A percentile compares a stretch with the other conserved stretches of the same genome.
phyloP scores from a whole-genome alignment of 2,113 vertebrate genomes.

The Ailuropoda melanoleuca region DNA sequence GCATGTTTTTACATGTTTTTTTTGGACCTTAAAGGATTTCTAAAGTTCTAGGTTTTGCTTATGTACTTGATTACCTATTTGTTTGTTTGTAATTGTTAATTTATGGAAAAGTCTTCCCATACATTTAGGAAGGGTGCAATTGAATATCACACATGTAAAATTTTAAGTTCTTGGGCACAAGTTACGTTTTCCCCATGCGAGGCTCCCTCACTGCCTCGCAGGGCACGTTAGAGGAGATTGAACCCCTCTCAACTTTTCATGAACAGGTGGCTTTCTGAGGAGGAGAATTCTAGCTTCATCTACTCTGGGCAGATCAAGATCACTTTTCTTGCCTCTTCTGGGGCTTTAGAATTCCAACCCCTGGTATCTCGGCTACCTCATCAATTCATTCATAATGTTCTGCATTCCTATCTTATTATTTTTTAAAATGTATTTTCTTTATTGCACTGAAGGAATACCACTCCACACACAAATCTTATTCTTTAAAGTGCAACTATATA shows the following conservation, averaged over 20 bases:
- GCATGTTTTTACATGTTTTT: neutral
- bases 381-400: neutral
- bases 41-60: neutral
- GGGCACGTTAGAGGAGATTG: too few species aligned
- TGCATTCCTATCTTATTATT: neutral
- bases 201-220: neutral
- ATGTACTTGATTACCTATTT: neutral
- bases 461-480: neutral
- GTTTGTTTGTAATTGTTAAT: neutral
- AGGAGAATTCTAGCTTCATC: neutral
- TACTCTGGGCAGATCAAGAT: neutral
- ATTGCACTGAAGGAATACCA: neutral
- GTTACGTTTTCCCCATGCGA: neutral
- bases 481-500: neutral
- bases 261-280: neutral
- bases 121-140: neutral
- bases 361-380: neutral
- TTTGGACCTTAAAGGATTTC: neutral
- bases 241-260: neutral
- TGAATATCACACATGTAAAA: neutral
- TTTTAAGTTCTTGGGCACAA: neutral
- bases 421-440: neutral
- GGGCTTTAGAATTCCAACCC: neutral
- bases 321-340: neutral
- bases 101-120: neutral